These are phyloP conservation scores for Eulimnadia texana DNA, from an alignment of 1,140 invertebrate species.

Conservation along the genomic window DNA sequence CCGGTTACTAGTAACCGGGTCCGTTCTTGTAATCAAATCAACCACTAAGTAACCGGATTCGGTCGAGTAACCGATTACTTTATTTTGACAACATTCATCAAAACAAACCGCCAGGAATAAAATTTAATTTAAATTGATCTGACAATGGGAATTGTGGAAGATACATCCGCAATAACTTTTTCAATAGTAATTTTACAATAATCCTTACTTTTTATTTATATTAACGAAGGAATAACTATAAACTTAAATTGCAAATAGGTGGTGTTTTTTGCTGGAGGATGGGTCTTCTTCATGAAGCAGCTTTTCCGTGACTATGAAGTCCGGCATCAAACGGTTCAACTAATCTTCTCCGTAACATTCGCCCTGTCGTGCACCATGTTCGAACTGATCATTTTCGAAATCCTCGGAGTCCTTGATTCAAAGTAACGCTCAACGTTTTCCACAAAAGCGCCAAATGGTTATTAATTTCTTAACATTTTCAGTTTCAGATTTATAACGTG, in stretches of 20 bases:
- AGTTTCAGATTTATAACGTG: constrained; percentile 94
- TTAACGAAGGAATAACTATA: not conserved
- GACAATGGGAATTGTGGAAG: constrained; percentile 53
- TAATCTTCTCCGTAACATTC: constrained; percentile 95
- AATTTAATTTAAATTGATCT: no score
- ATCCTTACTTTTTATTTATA: not conserved
- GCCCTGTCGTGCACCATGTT: constrained; percentile 98
- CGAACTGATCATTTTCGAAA: constrained; percentile 99
- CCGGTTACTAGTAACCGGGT: no score
- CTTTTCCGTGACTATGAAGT: constrained; percentile 98
- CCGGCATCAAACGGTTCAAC: constrained; percentile 79
- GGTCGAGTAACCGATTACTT: no score
- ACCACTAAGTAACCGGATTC: no score
- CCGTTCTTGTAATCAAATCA: no score
- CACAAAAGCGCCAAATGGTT: not conserved
- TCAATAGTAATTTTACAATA: not conserved
- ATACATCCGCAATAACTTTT: constrained; percentile 41
- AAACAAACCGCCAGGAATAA: no score
- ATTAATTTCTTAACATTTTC: constrained; percentile 25
- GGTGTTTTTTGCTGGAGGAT: constrained; percentile 89
- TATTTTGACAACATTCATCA: no score
- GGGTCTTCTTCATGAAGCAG: constrained; percentile 97
- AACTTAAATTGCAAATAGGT: constrained; percentile 51
- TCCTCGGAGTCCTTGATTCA: constrained; percentile 77
- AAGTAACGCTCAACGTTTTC: constrained; percentile 35